Conservation (phyloP, 2,797 vertebrate species). For the Argya squamiceps region DNA sequence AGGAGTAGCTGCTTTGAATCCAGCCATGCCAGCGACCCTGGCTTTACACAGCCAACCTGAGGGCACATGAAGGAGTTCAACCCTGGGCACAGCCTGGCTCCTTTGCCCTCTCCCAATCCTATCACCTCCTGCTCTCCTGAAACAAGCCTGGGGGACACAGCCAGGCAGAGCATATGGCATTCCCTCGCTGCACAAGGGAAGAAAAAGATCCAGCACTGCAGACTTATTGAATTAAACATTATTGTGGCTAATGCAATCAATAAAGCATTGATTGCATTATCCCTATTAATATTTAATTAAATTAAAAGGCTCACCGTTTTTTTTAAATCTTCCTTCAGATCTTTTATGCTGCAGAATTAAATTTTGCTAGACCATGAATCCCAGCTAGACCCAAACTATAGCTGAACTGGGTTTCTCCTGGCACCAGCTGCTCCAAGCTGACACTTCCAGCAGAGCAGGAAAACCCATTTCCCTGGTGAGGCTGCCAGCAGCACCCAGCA, state of each 20-base stretch:
- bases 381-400: not conserved
- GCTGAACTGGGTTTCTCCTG: not conserved
- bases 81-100: not conserved
- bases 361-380: not conserved
- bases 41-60: not conserved
- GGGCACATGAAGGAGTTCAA: not conserved
- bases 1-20: not conserved
- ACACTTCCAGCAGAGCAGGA: not conserved
- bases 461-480: not conserved
- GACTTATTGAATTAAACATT: constrained; percentile 55
- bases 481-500: not conserved
- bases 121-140: not conserved
- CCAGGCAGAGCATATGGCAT: not conserved
- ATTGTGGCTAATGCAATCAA: constrained; percentile 40
- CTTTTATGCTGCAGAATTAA: not conserved
- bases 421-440: not conserved
- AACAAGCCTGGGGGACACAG: not conserved
- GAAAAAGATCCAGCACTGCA: not conserved
- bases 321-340: not conserved
- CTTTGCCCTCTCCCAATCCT: not conserved
- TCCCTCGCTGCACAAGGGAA: not conserved
- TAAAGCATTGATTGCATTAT: constrained; percentile 26
- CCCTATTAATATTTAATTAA: constrained; percentile 57
- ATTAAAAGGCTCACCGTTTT: not conserved
- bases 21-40: not conserved